phyloP scores from a whole-genome alignment of 2,888 invertebrate species.

The Scrobipalpa costella region DNA sequence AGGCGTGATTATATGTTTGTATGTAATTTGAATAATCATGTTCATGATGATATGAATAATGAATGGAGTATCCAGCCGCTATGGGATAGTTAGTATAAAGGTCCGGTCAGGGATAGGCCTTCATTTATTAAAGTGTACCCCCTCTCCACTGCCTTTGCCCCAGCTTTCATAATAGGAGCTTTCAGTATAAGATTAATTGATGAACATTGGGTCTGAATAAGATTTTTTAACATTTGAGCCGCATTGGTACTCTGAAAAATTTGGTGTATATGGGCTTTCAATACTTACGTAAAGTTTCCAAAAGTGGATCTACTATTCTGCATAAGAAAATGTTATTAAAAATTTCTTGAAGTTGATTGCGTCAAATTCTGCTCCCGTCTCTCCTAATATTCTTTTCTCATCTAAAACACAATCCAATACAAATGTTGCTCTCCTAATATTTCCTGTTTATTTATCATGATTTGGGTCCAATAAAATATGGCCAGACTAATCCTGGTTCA shows the following conservation, averaged over 20 bases:
- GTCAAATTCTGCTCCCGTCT: no score
- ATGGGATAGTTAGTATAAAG: slow-evolving; percentile 18
- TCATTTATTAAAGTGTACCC: slow-evolving; percentile 17
- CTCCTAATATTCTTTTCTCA: no score
- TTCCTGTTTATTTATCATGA: background rate
- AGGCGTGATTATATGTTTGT: no score
- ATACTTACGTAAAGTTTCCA: no score
- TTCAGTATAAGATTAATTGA: slow-evolving; percentile 58
- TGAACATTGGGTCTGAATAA: slow-evolving; percentile 38
- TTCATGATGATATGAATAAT: no score
- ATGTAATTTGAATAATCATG: no score
- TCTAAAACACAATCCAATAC: no score
- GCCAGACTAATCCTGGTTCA: slow-evolving; percentile 1
- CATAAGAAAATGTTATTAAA: no score
- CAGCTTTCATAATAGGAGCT: slow-evolving; percentile 29
- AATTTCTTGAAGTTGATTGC: no score
- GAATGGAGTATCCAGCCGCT: slow-evolving; percentile 41
- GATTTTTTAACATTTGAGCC: background rate
- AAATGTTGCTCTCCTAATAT: background rate
- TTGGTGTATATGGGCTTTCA: background rate
- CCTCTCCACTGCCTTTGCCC: background rate
- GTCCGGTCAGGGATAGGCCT: slow-evolving; percentile 14
- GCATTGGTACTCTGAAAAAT: background rate
- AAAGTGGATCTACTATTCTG: no score
- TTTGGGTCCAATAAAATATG: background rate